phyloP scores from a whole-genome alignment of 2,888 invertebrate species.

The Macaria liturata region DNA sequence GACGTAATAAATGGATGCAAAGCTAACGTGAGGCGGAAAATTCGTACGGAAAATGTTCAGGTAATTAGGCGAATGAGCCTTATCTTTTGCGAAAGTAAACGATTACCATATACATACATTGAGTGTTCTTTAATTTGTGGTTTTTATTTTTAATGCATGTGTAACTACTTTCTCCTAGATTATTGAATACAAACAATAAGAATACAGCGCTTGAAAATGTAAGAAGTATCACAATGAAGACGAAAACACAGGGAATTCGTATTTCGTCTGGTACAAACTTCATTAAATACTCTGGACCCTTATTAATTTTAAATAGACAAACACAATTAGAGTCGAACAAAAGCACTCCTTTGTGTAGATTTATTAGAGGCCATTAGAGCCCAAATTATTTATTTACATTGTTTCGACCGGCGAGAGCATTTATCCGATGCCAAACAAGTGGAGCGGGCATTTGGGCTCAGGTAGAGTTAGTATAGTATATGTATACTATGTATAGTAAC shows the following conservation, averaged over 20 bases:
- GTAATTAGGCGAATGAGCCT: slow-evolving; percentile 5
- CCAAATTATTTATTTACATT: slow-evolving; percentile 24
- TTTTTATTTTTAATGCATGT: too few species aligned
- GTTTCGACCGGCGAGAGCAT: slow-evolving; percentile 20
- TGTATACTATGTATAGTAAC: not conserved
- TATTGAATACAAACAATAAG: too few species aligned
- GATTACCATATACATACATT: not conserved
- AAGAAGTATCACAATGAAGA: too few species aligned
- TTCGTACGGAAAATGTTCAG: not conserved
- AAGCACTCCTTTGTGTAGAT: slow-evolving; percentile 19
- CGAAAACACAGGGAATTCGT: too few species aligned
- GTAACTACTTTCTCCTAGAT: too few species aligned
- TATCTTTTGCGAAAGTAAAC: slow-evolving; percentile 1
- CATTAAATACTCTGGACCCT: too few species aligned
- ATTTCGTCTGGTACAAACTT: too few species aligned
- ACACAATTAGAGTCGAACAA: slow-evolving; percentile 11
- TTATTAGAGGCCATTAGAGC: slow-evolving; percentile 24
- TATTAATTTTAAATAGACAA: not conserved
- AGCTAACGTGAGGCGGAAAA: not conserved
- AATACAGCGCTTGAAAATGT: too few species aligned
- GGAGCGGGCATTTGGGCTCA: slow-evolving; percentile 17
- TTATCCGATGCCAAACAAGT: slow-evolving; percentile 28
- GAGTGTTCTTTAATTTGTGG: too few species aligned
- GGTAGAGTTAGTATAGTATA: too few species aligned
- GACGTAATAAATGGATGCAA: slow-evolving; percentile 9